phyloP scores from a whole-genome alignment of 2,113 vertebrate genomes.

The Saimiri boliviensis region DNA sequence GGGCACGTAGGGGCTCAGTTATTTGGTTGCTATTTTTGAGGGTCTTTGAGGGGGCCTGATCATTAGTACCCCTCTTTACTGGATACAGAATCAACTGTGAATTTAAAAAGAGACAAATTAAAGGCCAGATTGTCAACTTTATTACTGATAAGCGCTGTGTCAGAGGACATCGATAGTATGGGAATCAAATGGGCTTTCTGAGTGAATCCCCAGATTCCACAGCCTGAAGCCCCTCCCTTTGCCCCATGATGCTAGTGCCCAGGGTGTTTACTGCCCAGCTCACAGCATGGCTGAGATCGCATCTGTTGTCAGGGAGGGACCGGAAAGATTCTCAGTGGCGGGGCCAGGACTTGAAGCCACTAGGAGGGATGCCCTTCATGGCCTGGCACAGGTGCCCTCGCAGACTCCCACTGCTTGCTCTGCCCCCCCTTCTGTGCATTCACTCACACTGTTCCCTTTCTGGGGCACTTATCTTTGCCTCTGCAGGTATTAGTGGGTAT shows the following conservation, averaged over 20 bases:
- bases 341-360: neutral
- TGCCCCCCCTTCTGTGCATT: neutral
- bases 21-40: neutral
- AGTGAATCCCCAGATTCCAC: neutral
- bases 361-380: neutral
- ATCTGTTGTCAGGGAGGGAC: neutral
- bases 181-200: neutral
- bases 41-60: neutral
- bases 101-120: neutral
- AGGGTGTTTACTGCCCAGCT: neutral
- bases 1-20: neutral
- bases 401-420: neutral
- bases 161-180: fast-evolving
- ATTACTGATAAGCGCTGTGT: neutral
- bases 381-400: neutral
- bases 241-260: neutral
- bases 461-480: neutral
- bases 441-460: neutral
- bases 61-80: neutral
- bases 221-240: neutral
- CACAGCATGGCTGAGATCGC: neutral
- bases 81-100: neutral
- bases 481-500: neutral
- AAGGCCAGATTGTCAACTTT: neutral
- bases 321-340: neutral